Percentiles rank a stretch among this genome's conserved stretches.
Conservation (phyloP, 2,113 vertebrate species). For the Indicator maculatus region DNA sequence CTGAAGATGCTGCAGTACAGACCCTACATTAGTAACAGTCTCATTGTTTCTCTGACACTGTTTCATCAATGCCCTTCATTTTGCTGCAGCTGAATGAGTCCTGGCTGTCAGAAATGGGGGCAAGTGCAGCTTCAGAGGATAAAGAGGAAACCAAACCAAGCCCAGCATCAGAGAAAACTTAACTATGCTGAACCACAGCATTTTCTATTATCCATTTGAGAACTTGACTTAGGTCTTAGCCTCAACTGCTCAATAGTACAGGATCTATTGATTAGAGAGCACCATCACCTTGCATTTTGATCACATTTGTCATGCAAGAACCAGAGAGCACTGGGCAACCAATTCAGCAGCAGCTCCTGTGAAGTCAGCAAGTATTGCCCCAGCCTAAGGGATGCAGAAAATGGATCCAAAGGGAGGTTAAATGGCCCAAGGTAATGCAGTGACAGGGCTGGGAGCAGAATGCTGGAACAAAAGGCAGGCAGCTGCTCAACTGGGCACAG, state of each 20-base stretch:
- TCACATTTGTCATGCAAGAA: background rate
- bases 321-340: background rate
- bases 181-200: background rate
- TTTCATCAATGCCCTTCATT: background rate
- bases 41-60: background rate
- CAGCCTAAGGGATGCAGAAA: background rate
- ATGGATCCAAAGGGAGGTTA: background rate
- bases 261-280: background rate
- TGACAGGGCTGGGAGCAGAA: background rate
- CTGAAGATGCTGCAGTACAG: background rate
- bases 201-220: background rate
- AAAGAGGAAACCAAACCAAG: constrained; percentile 1
- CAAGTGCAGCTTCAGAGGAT: background rate
- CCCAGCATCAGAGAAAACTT: background rate
- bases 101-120: background rate
- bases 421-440: background rate
- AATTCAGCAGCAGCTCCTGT: constrained; percentile 17
- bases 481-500: background rate
- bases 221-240: background rate
- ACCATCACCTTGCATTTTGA: constrained; percentile 26
- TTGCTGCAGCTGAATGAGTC: background rate
- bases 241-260: background rate
- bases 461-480: background rate
- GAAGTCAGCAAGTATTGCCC: constrained; percentile 25
- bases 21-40: background rate